Evolutionary conservation across 1,140 invertebrate species (phyloP).

Genomic region (Bombus sylvicola): DNA sequence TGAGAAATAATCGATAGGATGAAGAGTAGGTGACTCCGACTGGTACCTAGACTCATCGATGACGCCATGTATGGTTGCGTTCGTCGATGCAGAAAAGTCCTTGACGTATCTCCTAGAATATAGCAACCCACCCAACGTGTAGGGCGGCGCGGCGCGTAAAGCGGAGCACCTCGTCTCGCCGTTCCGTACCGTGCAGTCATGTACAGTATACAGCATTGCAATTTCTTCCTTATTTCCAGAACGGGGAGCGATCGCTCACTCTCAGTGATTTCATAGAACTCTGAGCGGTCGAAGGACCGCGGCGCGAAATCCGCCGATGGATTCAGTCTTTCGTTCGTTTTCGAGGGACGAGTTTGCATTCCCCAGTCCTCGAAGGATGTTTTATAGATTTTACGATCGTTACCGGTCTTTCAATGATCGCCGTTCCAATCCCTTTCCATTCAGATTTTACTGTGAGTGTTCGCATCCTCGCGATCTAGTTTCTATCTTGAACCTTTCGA

Average conservation of each 20-base stretch:
- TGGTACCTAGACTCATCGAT: constrained; percentile 49
- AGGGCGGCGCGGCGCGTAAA: neutral
- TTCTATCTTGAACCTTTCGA: neutral
- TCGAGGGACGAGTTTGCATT: constrained; percentile 72
- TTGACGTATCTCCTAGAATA: constrained; percentile 63
- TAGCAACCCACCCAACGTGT: constrained; percentile 38
- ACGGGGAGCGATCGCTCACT: constrained; percentile 17
- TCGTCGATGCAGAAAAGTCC: constrained; percentile 65
- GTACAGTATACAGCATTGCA: neutral
- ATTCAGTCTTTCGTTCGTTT: constrained; percentile 76
- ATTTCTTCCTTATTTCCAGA: constrained; percentile 47
- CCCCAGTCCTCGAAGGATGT: constrained; percentile 72
- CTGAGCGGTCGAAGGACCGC: neutral
- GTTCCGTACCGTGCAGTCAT: too few relatives aligned
- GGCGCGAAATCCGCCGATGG: constrained; percentile 42
- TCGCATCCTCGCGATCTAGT: neutral
- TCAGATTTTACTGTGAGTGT: constrained; percentile 80
- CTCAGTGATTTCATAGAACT: constrained; percentile 49
- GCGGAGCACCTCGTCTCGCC: too few relatives aligned
- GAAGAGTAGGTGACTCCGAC: constrained; percentile 64
- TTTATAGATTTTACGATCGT: constrained; percentile 81
- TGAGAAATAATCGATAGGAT: constrained; percentile 18
- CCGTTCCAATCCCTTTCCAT: constrained; percentile 75
- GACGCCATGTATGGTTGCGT: constrained; percentile 71
- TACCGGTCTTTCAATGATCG: constrained; percentile 79